A percentile compares a stretch with the other conserved stretches of the same genome.
These are phyloP conservation scores for Drosophila burlai DNA, from an alignment of 1,140 invertebrate genomes.

Conservation along the genomic window DNA sequence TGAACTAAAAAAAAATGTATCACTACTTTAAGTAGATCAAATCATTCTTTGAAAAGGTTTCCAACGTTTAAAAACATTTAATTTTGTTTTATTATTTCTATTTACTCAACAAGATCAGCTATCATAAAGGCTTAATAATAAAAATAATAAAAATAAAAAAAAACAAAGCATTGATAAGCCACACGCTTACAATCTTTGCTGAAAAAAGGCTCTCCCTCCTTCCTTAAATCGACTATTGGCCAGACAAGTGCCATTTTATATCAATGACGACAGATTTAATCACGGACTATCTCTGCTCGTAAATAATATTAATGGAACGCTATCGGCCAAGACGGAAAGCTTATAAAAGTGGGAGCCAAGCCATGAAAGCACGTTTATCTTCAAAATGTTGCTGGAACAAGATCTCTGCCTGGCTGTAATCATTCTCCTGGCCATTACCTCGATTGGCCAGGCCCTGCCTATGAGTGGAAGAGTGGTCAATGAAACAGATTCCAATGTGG, in stretches of 20 bases:
- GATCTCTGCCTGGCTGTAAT: conserved; percentile 19
- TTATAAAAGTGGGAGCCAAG: conserved; percentile 25
- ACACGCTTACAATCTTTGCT: conserved; percentile 5
- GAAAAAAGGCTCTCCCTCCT: conserved; percentile 16
- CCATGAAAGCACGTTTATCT: background rate
- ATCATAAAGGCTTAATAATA: background rate
- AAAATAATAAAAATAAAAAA: no score
- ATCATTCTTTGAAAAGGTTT: background rate
- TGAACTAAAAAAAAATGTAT: no score
- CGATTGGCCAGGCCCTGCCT: conserved; percentile 14
- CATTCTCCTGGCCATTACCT: conserved; percentile 5
- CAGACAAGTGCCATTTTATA: conserved; percentile 14
- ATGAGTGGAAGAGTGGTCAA: conserved; percentile 67
- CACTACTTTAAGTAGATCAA: background rate
- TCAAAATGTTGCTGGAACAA: conserved; percentile 30
- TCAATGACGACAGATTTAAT: conserved; percentile 25
- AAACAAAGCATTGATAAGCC: background rate
- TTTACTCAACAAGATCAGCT: background rate
- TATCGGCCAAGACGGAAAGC: background rate
- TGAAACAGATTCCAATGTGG: conserved; percentile 62
- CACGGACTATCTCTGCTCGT: conserved; percentile 8
- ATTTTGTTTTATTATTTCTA: background rate
- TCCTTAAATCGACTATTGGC: conserved; percentile 35
- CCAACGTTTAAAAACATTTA: background rate
- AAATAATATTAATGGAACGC: conserved; percentile 19